Base-by-base conservation (phyloP, 1,140 invertebrate genomes). In the Drosophila virilis region DNA sequence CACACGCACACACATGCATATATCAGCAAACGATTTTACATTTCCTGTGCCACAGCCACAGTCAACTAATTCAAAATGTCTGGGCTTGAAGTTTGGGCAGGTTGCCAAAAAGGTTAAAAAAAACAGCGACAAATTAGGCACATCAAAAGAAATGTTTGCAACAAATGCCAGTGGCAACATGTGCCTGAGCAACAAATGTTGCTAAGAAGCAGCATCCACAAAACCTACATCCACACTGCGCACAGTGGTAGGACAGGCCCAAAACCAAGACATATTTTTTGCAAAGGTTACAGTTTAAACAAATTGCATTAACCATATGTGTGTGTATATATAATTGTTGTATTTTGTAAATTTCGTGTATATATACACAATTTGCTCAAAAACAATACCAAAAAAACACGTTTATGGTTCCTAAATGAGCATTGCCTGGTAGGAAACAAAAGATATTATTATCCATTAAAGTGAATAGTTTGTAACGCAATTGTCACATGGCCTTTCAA, bases 161-260 rank as follows among this genome's bases (percentile, higher is more conserved):
- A 71, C 61, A 75, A 17, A 42, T 37, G 9, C 37, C 8, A 1
- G 4, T 54, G 8, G 33, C 46, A 50, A n/a, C 46, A 50, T 50
- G 46, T 50, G 46, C 10, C 6, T 50, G 8, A 9, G 33, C 51
- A 52, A 48, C 70, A 79, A 42, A 67, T 67, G 77, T 79, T 75
- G 77, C 57, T 33, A 51, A 50, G 55, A 70, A 68, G 42, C 52
- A 79, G 54, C 78, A 81, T 62, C 66, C 72, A 74, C 66, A 74
- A 64, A 68, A 70, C 59, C 72, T 70, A 70, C 4, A 70, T 70
- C 72, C 66, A 74, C 72, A 64, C 1, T 1, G 5, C 8, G 60
- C 40, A 70, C 58, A 48, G 57, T 70, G 67, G 50, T 17, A 10
- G 13, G 3, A 37, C 7, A n/a, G 9, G 6, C 42, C 8, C 5